These are phyloP conservation scores for Semicossyphus pulcher DNA, from an alignment of 2,113 vertebrate genomes.

Conservation along the genomic window DNA sequence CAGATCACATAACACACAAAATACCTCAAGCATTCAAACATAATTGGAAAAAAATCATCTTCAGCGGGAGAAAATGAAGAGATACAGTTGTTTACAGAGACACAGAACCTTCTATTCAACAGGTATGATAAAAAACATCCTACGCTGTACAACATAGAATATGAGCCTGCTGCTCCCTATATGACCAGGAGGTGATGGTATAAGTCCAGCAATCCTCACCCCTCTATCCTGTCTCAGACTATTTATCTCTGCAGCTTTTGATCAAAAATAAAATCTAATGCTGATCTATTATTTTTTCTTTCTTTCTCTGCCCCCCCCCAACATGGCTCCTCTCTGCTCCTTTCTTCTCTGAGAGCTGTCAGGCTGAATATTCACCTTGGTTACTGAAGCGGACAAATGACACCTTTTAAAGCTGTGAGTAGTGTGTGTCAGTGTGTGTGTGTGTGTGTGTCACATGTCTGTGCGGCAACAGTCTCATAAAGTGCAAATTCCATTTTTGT, in stretches of 20 bases:
- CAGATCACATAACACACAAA: too few relatives aligned
- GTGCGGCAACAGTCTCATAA: constrained; percentile 48
- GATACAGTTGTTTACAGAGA: too few relatives aligned
- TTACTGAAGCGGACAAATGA: constrained; percentile 70
- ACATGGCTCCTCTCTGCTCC: background rate
- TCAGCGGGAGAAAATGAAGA: too few relatives aligned
- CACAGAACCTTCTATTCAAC: too few relatives aligned
- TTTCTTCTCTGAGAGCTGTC: background rate
- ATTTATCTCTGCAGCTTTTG: too few relatives aligned
- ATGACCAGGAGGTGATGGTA: background rate
- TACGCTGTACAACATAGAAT: too few relatives aligned
- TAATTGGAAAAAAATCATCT: too few relatives aligned
- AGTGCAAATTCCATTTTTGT: constrained; percentile 74
- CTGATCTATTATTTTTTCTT: background rate
- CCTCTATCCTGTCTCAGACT: background rate
- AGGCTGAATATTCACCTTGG: constrained; percentile 52
- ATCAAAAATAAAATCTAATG: too few relatives aligned
- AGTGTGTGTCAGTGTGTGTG: constrained; percentile 35
- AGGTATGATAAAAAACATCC: too few relatives aligned
- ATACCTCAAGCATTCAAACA: too few relatives aligned
- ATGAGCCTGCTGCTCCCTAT: too few relatives aligned
- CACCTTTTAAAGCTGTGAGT: constrained; percentile 59
- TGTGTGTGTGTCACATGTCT: constrained; percentile 39
- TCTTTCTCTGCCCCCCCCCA: background rate
- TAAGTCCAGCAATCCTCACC: background rate